Evolutionary conservation across 2,797 vertebrate species (phyloP).

Genomic region (Coluber constrictor): DNA sequence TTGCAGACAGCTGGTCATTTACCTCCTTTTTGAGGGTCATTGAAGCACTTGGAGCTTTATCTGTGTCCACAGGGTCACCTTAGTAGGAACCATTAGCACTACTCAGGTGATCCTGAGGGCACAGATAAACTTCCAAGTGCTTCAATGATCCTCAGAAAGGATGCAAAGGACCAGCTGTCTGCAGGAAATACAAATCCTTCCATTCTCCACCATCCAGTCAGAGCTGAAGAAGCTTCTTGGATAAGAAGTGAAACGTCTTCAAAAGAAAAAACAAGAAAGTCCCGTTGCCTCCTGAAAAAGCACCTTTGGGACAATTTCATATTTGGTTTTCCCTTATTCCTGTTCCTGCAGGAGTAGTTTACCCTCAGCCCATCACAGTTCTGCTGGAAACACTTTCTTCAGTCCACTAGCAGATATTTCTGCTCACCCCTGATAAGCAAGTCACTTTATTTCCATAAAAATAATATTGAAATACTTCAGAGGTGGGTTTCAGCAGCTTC

Average conservation of each 20-base stretch:
- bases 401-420: neutral
- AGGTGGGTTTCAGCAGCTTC: too few relatives aligned
- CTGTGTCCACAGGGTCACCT: too few relatives aligned
- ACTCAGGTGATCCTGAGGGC: neutral
- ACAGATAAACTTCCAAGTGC: neutral
- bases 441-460: slow-evolving; percentile 7
- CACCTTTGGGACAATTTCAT: neutral
- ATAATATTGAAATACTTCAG: neutral
- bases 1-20: too few relatives aligned
- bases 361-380: neutral
- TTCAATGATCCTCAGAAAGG: neutral
- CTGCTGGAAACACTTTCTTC: neutral
- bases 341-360: neutral
- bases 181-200: too few relatives aligned
- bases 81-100: too few relatives aligned
- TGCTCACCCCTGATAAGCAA: slow-evolving; percentile 7
- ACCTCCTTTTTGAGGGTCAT: too few relatives aligned
- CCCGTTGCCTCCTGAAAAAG: too few relatives aligned
- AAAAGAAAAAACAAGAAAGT: too few relatives aligned
- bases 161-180: neutral
- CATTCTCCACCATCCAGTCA: too few relatives aligned
- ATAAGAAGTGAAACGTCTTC: too few relatives aligned
- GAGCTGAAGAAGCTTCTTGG: too few relatives aligned
- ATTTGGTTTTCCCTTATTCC: neutral
- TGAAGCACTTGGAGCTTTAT: too few relatives aligned